A percentile compares a stretch with the other conserved stretches of the same genome.
Conservation (phyloP, 2,797 vertebrate species). For the Triplophysa bombifrons region DNA sequence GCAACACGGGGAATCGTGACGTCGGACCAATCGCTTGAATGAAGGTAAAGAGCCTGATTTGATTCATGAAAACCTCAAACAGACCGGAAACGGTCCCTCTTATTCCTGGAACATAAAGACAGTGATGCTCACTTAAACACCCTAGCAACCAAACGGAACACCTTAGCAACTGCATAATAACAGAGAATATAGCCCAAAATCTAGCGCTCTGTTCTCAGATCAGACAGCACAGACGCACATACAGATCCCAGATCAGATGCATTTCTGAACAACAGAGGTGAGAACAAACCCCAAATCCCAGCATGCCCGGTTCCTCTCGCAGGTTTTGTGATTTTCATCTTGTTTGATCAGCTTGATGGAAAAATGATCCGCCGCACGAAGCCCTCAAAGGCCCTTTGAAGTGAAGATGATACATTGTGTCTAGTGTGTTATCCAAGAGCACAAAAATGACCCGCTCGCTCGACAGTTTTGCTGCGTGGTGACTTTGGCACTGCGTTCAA, state of each 20-base stretch:
- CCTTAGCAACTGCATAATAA: background rate
- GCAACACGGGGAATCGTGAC: constrained; percentile 48
- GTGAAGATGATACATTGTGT: constrained; percentile 36
- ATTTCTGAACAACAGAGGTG: constrained; percentile 21
- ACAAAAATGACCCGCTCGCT: background rate
- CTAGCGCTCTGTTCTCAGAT: constrained; percentile 12
- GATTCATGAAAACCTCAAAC: constrained; percentile 37
- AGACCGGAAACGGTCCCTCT: too few species aligned
- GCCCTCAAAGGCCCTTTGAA: constrained; percentile 32
- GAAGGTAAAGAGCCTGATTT: constrained; percentile 40
- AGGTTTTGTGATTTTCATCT: constrained; percentile 40
- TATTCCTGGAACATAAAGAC: too few species aligned
- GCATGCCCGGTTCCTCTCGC: constrained; percentile 31
- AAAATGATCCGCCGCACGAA: constrained; percentile 30
- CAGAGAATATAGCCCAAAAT: background rate
- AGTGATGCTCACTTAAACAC: too few species aligned
- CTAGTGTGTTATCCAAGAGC: constrained; percentile 21
- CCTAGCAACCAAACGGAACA: background rate
- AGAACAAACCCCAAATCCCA: constrained; percentile 35
- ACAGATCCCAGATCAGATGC: constrained; percentile 30
- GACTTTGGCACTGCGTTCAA: constrained; percentile 29
- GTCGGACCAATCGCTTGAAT: constrained; percentile 40
- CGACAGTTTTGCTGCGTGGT: background rate
- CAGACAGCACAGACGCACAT: background rate
- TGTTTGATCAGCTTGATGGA: constrained; percentile 42